Percentiles rank a stretch among this genome's conserved stretches.
phyloP scores from a whole-genome alignment of 2,797 vertebrate genomes.

The Anniella stebbinsi region DNA sequence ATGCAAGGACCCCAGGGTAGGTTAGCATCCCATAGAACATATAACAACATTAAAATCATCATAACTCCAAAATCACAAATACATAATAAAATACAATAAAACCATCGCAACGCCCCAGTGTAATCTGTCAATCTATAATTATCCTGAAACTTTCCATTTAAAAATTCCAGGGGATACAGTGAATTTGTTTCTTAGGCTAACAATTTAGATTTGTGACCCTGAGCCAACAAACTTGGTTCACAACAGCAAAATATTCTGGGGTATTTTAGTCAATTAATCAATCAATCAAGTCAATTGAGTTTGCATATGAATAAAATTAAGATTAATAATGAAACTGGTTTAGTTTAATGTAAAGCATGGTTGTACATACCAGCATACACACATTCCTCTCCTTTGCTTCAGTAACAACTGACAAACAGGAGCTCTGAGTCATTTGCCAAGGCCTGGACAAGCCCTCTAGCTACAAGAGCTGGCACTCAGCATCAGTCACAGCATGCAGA shows the following conservation, averaged over 20 bases:
- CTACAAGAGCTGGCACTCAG: not conserved
- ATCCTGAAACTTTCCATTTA: not conserved
- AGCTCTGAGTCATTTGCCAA: not conserved
- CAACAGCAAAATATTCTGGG: not conserved
- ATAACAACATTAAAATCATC: too few relatives aligned
- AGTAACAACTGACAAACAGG: not conserved
- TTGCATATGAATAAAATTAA: not conserved
- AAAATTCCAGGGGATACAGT: not conserved
- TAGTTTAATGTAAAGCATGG: not conserved
- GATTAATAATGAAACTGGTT: not conserved
- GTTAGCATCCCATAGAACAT: too few relatives aligned
- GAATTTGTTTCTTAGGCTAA: not conserved
- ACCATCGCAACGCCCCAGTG: not conserved
- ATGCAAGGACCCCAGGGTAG: too few relatives aligned
- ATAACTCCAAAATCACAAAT: too few relatives aligned
- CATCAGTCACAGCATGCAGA: not conserved
- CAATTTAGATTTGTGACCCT: not conserved
- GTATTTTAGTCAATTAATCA: not conserved
- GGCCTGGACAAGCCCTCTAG: not conserved
- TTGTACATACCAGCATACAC: not conserved
- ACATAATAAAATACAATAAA: too few relatives aligned
- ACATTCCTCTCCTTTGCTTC: not conserved
- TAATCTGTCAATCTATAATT: not conserved
- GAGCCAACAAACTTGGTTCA: not conserved
- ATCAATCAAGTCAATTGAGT: slow-evolving; percentile 2